Base-by-base conservation (phyloP, 2,113 vertebrate species). In the Centropristis striata region DNA sequence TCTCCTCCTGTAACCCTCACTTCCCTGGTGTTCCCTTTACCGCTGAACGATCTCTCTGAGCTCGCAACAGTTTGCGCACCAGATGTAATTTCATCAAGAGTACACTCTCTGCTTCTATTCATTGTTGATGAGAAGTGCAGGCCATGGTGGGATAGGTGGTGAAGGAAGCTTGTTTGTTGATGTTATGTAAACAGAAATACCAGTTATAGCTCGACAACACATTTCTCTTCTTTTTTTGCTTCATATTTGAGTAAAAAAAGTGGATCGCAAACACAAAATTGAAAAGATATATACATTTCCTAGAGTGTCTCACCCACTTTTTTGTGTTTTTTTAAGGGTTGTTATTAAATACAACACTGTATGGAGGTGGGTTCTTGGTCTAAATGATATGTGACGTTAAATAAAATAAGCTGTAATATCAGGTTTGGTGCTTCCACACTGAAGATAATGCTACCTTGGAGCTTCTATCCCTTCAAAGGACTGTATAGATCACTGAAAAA, bases 11-110 rank as follows among this genome's bases (percentile, higher is more conserved):
- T 47, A 61, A 76, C 41, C 68, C 71, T 59, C 21, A 28, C 78
- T 75, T 73, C 71, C 60, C 5, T 44, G 11, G 47, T 15, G 16
- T 71, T 70, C 36, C 32, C n/a, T 63, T 61, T 23, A 20, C 80
- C 74, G 36, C 50, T 20, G n/a, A 67, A 76, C 63, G 16, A 65
- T 60, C 23, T 7, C 58, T 58, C 59, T 69, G 37, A n/a, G 4
- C 68, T 20, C 8, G 58, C 46, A 80, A 47, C 50, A 44, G 55
- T 63, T 53, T 69, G 69, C 10, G 1, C 73, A 60, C 58, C 66
- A 67, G 42, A 67, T 79, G 74, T 67, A 63, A 81, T 87, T 85
- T 81, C 37, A 73, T 78, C 72, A 75, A 90, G 76, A 78, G 71
- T 28, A 12, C 70, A 2, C 54, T 72, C 69, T 66, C 53, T 58